These are phyloP conservation scores for Seriola rivoliana DNA, from an alignment of 2,113 vertebrate species.

Conservation along the genomic window DNA sequence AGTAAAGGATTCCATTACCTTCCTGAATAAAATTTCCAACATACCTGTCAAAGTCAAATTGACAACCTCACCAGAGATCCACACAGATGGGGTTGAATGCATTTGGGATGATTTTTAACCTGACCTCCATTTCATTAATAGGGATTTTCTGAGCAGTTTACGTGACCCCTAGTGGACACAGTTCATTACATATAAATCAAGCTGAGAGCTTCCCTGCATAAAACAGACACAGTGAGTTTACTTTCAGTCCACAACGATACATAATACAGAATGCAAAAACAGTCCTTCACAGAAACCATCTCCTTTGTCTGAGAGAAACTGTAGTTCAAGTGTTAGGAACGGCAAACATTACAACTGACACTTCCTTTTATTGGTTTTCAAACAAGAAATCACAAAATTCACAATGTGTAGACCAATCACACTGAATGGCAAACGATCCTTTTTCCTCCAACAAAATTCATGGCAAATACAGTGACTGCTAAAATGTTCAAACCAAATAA, in stretches of 20 bases:
- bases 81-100: too few species aligned
- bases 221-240: not conserved
- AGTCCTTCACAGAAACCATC: not conserved
- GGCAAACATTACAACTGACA: not conserved
- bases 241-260: not conserved
- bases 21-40: too few species aligned
- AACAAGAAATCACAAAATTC: conserved; percentile 33
- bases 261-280: too few species aligned
- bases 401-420: conserved; percentile 23
- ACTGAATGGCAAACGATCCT: conserved; percentile 11
- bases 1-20: too few species aligned
- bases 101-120: not conserved
- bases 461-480: conserved; percentile 22
- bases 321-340: not conserved
- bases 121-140: too few species aligned
- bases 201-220: not conserved
- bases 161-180: not conserved
- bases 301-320: not conserved
- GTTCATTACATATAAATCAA: not conserved
- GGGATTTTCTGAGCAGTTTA: not conserved
- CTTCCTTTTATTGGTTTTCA: conserved; percentile 56
- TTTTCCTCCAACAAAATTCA: conserved; percentile 12
- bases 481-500: conserved; percentile 46
- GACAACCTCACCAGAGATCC: too few species aligned
- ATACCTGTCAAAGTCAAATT: too few species aligned